Conservation (phyloP, 2,797 vertebrate species). For the Channa striata region DNA sequence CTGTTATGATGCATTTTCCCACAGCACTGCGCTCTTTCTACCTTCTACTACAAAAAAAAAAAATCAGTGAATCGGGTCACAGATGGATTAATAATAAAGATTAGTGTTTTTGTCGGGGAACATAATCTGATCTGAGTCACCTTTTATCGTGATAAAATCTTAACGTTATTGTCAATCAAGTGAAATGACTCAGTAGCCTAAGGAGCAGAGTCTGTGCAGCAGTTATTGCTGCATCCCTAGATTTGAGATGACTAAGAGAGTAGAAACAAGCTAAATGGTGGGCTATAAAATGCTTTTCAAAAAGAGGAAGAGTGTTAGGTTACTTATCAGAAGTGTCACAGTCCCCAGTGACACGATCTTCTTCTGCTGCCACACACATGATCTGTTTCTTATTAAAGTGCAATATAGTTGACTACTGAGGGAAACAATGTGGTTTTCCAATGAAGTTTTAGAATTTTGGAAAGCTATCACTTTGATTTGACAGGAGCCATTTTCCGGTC, state of each 20-base stretch:
- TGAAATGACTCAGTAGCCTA: neutral
- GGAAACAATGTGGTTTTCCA: conserved; percentile 32
- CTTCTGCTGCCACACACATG: neutral
- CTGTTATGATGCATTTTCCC: neutral
- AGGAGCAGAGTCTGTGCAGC: neutral
- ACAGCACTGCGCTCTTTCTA: neutral
- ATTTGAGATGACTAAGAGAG: neutral
- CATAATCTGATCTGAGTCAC: neutral
- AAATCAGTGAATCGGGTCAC: too few relatives aligned
- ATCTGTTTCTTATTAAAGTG: conserved; percentile 62
- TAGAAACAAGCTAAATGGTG: neutral
- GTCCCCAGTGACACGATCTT: conserved; percentile 3
- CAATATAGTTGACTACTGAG: conserved; percentile 78
- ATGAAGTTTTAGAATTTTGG: conserved; percentile 6
- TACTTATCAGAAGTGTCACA: conserved; percentile 18
- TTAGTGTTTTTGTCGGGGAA: neutral
- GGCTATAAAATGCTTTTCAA: conserved; percentile 7
- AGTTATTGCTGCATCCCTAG: conserved; percentile 17
- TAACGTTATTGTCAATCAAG: neutral
- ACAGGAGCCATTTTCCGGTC: conserved; percentile 18
- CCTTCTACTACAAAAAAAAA: neutral
- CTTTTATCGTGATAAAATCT: neutral
- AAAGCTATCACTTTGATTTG: conserved; percentile 21
- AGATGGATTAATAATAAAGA: too few relatives aligned
- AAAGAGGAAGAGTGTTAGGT: neutral